Evolutionary conservation across 2,888 invertebrate genomes (phyloP), one percentile per base, ranked within the genome.

Genomic region (Athetis lepigone): DNA sequence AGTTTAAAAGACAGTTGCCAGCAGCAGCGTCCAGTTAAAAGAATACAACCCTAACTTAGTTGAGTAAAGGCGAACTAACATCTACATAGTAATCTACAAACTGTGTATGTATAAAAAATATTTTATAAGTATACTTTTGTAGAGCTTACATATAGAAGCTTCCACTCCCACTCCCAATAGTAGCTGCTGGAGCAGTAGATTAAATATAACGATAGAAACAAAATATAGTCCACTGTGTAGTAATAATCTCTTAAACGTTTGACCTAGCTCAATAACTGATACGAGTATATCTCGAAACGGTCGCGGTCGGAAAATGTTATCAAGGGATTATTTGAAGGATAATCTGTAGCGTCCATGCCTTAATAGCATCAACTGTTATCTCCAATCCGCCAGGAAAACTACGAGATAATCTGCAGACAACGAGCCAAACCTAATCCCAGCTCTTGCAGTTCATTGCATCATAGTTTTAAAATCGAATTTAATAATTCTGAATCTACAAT

Each of bases 231-330:
- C 13, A 33, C 4, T 33, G 13, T 33, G 13, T 33, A 11, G 4
- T 33, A 55, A 68, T 61, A 55, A 68, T 61, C 50, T 19, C 19
- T 11, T 3, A 19, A 21, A 27, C 39, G 54, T 39, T 27, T 45
- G 13, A 19, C 21, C 43, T 45, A n/a, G 29, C 8, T 47, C 16
- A 23, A 37, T 42, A 47, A 16, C 3, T 37, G 9, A 42, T 37
- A 9, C n/a, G 7, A 16, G 1, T 7, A 19, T 13, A 40, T 45
- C 49, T 16, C 13, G 8, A 13, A 45, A 49, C 27, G 8, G 16
- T 19, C 40, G 8, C 19, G n/a, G 18, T 21, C 40, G 8, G 19
- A n/a, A 27, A 19, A 55, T 37, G 19, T 11, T 11, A 23, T 51
- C 19, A 36, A 9, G 19, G 19, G 27, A 69, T 61, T 68, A 29